Percentiles rank a stretch among this genome's conserved stretches.
phyloP scores from a whole-genome alignment of 2,888 invertebrate genomes.

The Neoascia interrupta region DNA sequence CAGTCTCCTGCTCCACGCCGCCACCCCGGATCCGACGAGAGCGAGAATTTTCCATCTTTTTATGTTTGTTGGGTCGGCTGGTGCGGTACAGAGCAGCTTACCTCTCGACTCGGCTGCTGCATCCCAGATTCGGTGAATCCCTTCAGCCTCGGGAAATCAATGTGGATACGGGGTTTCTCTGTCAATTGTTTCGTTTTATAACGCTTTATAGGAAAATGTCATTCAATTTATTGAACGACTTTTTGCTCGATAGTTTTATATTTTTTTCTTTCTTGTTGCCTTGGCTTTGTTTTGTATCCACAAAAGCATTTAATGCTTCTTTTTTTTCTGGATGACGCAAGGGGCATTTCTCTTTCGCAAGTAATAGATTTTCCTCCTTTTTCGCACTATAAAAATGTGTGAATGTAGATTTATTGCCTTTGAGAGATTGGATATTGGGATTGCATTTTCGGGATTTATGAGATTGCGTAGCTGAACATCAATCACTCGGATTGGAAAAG shows the following conservation, averaged over 20 bases:
- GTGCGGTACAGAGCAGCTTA: slow-evolving; percentile 8
- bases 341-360: slow-evolving; percentile 27
- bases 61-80: slow-evolving; percentile 19
- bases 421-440: slow-evolving; percentile 62
- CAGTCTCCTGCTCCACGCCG: not conserved
- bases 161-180: slow-evolving; percentile 13
- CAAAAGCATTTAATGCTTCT: slow-evolving; percentile 37
- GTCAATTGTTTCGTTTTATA: slow-evolving; percentile 59
- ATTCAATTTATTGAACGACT: slow-evolving; percentile 65
- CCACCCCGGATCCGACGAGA: not conserved
- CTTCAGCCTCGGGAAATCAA: not conserved
- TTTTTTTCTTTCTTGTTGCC: slow-evolving; percentile 7
- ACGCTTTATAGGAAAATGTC: slow-evolving; percentile 59
- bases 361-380: slow-evolving; percentile 57
- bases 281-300: slow-evolving; percentile 38
- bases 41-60: slow-evolving; percentile 40
- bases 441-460: slow-evolving; percentile 68
- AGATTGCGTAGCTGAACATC: slow-evolving; percentile 64
- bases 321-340: slow-evolving; percentile 23
- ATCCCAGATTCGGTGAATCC: slow-evolving; percentile 11
- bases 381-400: slow-evolving; percentile 65
- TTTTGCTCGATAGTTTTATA: slow-evolving; percentile 45
- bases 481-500: slow-evolving; percentile 61
- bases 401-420: slow-evolving; percentile 65
- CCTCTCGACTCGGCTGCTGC: slow-evolving; percentile 39